Percentiles rank a stretch among this genome's conserved stretches.
These are phyloP conservation scores for Anodontia alba DNA, from an alignment of 2,888 invertebrate genomes.

Conservation along the genomic window DNA sequence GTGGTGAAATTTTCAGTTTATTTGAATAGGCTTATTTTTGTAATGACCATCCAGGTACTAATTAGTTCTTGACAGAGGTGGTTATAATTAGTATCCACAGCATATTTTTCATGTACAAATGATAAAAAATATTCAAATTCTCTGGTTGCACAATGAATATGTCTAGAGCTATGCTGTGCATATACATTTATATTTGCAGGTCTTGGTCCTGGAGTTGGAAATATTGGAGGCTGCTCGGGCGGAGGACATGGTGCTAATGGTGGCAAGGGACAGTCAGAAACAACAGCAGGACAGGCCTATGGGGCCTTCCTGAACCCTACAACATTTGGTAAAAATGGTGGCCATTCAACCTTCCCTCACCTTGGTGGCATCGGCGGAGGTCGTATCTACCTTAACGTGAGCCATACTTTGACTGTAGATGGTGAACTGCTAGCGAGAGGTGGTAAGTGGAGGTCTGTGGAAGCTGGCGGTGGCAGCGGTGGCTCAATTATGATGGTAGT, in stretches of 20 bases:
- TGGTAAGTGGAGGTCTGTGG: constrained; percentile 68
- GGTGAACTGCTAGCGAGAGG: constrained; percentile 51
- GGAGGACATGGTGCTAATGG: constrained; percentile 76
- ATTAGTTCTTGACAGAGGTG: too few relatives aligned
- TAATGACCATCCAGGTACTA: too few relatives aligned
- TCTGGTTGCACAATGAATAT: too few relatives aligned
- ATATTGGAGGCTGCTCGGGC: constrained; percentile 66
- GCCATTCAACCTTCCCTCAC: constrained; percentile 72
- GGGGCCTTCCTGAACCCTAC: constrained; percentile 69
- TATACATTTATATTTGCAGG: constrained; percentile 23
- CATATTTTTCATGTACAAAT: too few relatives aligned
- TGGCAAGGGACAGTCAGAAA: constrained; percentile 69
- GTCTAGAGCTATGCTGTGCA: too few relatives aligned
- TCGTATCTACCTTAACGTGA: constrained; percentile 61
- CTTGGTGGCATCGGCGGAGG: constrained; percentile 71
- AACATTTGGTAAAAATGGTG: constrained; percentile 74
- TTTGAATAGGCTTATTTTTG: too few relatives aligned
- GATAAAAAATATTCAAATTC: too few relatives aligned
- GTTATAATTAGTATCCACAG: too few relatives aligned
- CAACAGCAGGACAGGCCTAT: constrained; percentile 62
- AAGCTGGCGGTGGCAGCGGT: constrained; percentile 76
- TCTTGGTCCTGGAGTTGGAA: constrained; percentile 60
- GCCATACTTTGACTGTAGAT: constrained; percentile 63
- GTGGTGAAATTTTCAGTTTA: too few relatives aligned
- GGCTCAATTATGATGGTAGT: constrained; percentile 71